Percentiles rank a stretch among this genome's conserved stretches.
These are phyloP conservation scores for Ariolimax columbianus DNA, from an alignment of 2,888 invertebrate genomes.

Conservation along the genomic window DNA sequence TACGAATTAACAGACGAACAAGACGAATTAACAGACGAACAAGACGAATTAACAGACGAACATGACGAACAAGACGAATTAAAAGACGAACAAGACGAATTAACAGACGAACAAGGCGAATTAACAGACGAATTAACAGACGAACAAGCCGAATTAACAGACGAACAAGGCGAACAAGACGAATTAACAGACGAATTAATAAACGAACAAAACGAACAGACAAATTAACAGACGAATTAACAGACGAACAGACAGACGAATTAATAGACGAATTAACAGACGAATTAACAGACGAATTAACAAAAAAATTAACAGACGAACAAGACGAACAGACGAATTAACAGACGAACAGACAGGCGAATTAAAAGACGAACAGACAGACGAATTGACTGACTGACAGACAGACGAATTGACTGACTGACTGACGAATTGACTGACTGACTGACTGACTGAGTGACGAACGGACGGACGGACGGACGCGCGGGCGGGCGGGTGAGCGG, in stretches of 20 bases:
- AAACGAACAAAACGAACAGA: too few species aligned
- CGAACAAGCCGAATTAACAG: too few species aligned
- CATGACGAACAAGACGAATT: too few species aligned
- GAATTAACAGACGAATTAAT: too few species aligned
- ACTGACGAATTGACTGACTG: not conserved
- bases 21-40: too few species aligned
- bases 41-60: too few species aligned
- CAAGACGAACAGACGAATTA: not conserved
- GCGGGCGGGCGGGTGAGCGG: not conserved
- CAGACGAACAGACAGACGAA: not conserved
- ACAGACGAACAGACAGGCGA: not conserved
- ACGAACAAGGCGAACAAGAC: not conserved
- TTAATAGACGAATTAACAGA: not conserved
- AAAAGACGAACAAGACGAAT: too few species aligned
- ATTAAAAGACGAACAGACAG: not conserved
- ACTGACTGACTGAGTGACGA: not conserved
- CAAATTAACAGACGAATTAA: not conserved
- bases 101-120: too few species aligned
- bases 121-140: too few species aligned
- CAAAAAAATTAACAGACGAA: not conserved
- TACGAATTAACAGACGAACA: too few species aligned
- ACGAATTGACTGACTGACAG: not conserved
- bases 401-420: not conserved
- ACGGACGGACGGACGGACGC: not conserved
- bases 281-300: not conserved